Conservation (phyloP, 2,888 invertebrate genomes). For the Aphidoletes aphidimyza region DNA sequence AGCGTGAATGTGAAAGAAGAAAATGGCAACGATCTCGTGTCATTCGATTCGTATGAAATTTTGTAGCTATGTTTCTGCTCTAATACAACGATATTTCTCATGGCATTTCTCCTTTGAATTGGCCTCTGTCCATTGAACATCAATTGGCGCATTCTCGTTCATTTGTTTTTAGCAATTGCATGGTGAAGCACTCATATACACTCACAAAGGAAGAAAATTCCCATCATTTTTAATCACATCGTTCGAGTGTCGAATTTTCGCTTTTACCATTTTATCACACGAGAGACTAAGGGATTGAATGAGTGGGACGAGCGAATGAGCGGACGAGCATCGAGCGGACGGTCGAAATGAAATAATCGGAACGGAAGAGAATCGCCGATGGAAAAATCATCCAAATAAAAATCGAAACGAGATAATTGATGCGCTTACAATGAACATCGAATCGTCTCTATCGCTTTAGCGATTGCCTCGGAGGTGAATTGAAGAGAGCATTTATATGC, state of each 20-base stretch:
- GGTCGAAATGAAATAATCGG: neutral
- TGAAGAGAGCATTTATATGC: neutral
- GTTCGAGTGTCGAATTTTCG: slow-evolving; percentile 29
- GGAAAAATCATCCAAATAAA: neutral
- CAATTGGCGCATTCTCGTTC: too few species aligned
- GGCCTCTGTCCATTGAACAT: neutral
- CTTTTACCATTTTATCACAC: neutral
- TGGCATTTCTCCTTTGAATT: too few species aligned
- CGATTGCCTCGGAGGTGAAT: neutral
- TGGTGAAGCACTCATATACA: too few species aligned
- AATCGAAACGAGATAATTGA: slow-evolving; percentile 33
- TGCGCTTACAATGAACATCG: slow-evolving; percentile 44
- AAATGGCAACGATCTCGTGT: neutral
- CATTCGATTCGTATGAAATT: neutral
- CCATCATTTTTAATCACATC: slow-evolving; percentile 46
- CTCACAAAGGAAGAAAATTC: too few species aligned
- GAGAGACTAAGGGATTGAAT: too few species aligned
- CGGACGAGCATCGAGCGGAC: too few species aligned
- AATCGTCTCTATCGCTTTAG: neutral
- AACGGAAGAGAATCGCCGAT: slow-evolving; percentile 18
- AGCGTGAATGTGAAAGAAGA: neutral
- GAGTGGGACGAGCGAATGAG: too few species aligned
- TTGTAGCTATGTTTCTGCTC: too few species aligned
- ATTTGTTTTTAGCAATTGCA: slow-evolving; percentile 36
- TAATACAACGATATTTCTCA: too few species aligned